phyloP scores from a whole-genome alignment of 1,140 invertebrate genomes.

The Oncopeltus fasciatus region DNA sequence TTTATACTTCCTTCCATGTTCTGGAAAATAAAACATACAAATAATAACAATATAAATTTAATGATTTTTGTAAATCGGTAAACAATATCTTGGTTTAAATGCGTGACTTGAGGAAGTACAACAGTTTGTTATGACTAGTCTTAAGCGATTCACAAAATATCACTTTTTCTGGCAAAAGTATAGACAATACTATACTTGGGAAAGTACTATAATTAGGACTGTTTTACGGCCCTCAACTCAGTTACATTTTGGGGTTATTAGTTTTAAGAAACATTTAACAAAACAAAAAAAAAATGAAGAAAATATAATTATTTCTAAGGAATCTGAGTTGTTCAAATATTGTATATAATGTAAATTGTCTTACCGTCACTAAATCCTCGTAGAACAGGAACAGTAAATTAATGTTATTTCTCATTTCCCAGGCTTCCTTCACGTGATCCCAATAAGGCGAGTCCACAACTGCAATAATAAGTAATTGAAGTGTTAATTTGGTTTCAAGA shows the following conservation, averaged over 20 bases:
- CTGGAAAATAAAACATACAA: constrained; percentile 24
- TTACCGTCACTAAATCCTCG: constrained; percentile 55
- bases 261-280: no score
- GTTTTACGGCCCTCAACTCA: no score
- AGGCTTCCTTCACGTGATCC: constrained; percentile 60
- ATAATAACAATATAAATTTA: not conserved
- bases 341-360: no score
- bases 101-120: not conserved
- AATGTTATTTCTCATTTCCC: constrained; percentile 41
- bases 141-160: not conserved
- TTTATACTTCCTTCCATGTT: constrained; percentile 46
- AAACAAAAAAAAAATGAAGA: no score
- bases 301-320: no score
- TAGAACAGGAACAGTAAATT: constrained; percentile 68
- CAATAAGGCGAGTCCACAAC: constrained; percentile 54
- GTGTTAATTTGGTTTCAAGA: not conserved
- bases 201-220: no score
- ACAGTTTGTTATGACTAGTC: not conserved
- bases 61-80: not conserved
- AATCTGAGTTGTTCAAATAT: no score
- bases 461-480: constrained; percentile 17
- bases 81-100: not conserved
- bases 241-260: no score
- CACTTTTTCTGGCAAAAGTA: no score
- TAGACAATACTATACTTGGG: no score